Conservation (phyloP, 2,888 invertebrate genomes). For the Aporophyla lueneburgensis region DNA sequence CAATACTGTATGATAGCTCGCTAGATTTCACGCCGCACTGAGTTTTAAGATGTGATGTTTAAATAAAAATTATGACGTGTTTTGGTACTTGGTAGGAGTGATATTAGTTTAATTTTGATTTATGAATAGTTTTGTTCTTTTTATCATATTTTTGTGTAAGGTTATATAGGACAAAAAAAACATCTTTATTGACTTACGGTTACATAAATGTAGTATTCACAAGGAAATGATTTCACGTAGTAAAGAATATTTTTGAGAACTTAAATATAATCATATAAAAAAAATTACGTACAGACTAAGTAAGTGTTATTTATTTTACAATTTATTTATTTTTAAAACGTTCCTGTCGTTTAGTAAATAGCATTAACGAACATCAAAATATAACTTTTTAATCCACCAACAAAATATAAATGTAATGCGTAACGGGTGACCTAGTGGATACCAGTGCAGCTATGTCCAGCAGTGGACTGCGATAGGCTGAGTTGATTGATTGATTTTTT, state of each 20-base stretch:
- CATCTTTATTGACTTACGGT: background rate
- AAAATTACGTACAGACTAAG: background rate
- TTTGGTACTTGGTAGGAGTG: background rate
- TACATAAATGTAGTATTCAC: background rate
- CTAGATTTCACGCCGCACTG: slow-evolving; percentile 61
- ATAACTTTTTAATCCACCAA: background rate
- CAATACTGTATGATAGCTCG: slow-evolving; percentile 66
- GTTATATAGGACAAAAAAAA: background rate
- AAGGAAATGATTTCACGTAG: background rate
- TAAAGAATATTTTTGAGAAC: background rate
- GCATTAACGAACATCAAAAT: background rate
- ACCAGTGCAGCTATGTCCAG: no score
- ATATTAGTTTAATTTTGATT: slow-evolving; percentile 18
- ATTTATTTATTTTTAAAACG: background rate
- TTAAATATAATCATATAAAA: background rate
- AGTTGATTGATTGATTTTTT: no score
- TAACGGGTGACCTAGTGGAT: background rate
- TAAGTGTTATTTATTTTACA: background rate
- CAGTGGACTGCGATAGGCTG: no score
- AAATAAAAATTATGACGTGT: slow-evolving; percentile 16
- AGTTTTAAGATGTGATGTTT: slow-evolving; percentile 30
- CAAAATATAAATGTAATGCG: background rate
- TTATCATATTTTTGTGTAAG: background rate
- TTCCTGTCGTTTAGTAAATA: background rate
- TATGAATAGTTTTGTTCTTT: background rate